A percentile compares a stretch with the other conserved stretches of the same genome.
Conservation (phyloP, 2,113 vertebrate genomes). For the Calidris pygmaea region DNA sequence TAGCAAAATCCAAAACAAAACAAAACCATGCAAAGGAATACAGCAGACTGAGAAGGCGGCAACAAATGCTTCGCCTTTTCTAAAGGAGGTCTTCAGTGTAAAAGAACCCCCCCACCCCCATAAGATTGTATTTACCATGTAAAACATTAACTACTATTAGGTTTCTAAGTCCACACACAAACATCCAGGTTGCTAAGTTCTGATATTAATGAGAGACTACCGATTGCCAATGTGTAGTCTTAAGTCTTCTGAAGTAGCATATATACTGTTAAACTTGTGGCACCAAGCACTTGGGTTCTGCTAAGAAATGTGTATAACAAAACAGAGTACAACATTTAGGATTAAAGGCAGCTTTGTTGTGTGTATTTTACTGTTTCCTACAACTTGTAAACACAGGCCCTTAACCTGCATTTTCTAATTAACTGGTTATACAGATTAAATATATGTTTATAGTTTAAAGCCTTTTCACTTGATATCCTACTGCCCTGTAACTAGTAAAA, state of each 20-base stretch:
- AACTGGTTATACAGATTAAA: conserved; percentile 9
- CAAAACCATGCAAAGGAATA: conserved; percentile 4
- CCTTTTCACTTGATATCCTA: not conserved
- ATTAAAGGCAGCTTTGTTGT: conserved; percentile 68
- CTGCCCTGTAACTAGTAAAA: conserved; percentile 15
- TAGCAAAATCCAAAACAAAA: not conserved
- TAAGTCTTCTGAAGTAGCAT: conserved; percentile 24
- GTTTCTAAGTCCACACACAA: conserved; percentile 52
- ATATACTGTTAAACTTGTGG: conserved; percentile 34
- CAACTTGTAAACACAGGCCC: conserved; percentile 24
- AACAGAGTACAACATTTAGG: conserved; percentile 50
- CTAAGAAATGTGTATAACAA: conserved; percentile 27
- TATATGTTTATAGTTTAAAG: conserved; percentile 17
- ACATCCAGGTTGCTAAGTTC: conserved; percentile 26
- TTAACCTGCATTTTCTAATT: not conserved
- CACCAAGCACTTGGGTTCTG: conserved; percentile 61
- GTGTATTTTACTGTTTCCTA: conserved; percentile 41
- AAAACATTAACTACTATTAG: conserved; percentile 21
- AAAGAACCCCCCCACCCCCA: conserved; percentile 10
- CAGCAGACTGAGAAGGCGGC: conserved; percentile 60
- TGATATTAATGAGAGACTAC: conserved; percentile 36
- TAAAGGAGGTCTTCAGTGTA: conserved; percentile 39
- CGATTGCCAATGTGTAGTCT: conserved; percentile 17
- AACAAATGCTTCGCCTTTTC: conserved; percentile 44
- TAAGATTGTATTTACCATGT: conserved; percentile 42